Evolutionary conservation across 1,140 invertebrate species (phyloP), one percentile per base, ranked within the genome.

Genomic region (Bactericera cockerelli): DNA sequence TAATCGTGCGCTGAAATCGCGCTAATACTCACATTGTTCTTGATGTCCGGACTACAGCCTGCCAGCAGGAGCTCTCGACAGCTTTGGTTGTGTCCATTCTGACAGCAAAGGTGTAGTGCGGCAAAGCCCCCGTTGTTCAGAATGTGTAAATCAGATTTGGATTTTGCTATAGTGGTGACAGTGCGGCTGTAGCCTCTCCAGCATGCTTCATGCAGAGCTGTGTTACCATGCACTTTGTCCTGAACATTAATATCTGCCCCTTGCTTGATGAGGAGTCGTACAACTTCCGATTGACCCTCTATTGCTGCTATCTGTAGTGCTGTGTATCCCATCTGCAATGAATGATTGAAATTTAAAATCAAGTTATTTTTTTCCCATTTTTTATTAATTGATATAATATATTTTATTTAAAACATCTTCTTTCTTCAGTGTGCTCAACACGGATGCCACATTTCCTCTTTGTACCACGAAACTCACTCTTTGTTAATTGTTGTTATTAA

Each of bases 51-150:
- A 70, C 87, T 83, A 53, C 87, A 89, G 0, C 89, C 89, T 22
- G 87, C 83, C 59, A 93, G 76, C 1, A 97, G 75, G 2, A 97
- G 75, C 67, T 93, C 88, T 39, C 93, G 72, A 62, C 89, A 90
- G 61, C 87, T 89, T 75, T 98, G 91, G 74, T 97, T 97, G 72
- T 97, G 93, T 0, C 93, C 93, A 70, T 93, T 94, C 76, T 97
- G 93, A 67, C 90, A 93, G 49, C 89, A 87, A 55, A 97, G 77
- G 74, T 98, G 93, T 1, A 98, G 78, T n/a, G 93, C 80, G 11
- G 90, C 86, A 70, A 95, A 93, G 16, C 92, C 92, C 56, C 86
- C 87, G 63, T 84, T 78, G 74, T 98, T 97, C 66, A 82, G 79
- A 21, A 81, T 75, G 65, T 84, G 79, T 58, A 90, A 72, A 58